These are phyloP conservation scores for Rhopalosiphum maidis DNA, from an alignment of 1,140 invertebrate species.

Conservation along the genomic window DNA sequence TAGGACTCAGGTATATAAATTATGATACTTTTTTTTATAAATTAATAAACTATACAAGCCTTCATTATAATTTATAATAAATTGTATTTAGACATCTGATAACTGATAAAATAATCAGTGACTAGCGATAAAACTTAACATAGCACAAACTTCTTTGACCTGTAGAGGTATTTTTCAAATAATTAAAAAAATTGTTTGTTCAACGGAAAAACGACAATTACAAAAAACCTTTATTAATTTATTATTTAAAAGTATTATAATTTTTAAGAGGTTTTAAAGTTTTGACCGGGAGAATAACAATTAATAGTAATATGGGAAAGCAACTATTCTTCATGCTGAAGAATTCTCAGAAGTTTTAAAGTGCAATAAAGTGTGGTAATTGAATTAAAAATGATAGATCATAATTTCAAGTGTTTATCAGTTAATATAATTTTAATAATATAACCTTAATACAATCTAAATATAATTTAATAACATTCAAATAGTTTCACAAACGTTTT, in stretches of 20 bases:
- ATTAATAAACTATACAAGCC: background rate
- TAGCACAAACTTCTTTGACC: background rate
- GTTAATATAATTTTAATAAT: too few species aligned
- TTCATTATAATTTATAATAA: background rate
- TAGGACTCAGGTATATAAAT: background rate
- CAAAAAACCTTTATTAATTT: background rate
- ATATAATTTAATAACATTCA: background rate
- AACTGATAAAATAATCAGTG: background rate
- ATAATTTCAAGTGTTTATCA: too few species aligned
- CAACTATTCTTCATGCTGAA: background rate
- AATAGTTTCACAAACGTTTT: background rate
- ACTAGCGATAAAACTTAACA: background rate
- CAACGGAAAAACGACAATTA: background rate
- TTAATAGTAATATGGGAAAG: background rate
- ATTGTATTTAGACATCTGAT: background rate
- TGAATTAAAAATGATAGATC: background rate
- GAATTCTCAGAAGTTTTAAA: background rate
- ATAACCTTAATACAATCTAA: background rate
- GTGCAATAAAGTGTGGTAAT: background rate
- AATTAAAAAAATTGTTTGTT: background rate
- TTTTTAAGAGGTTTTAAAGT: background rate
- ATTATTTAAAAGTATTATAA: background rate
- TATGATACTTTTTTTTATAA: background rate
- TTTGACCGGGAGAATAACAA: background rate
- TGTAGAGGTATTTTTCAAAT: background rate